Percentiles rank a stretch among this genome's conserved stretches.
phyloP scores from a whole-genome alignment of 2,888 invertebrate species.

The Melanargia galathea region DNA sequence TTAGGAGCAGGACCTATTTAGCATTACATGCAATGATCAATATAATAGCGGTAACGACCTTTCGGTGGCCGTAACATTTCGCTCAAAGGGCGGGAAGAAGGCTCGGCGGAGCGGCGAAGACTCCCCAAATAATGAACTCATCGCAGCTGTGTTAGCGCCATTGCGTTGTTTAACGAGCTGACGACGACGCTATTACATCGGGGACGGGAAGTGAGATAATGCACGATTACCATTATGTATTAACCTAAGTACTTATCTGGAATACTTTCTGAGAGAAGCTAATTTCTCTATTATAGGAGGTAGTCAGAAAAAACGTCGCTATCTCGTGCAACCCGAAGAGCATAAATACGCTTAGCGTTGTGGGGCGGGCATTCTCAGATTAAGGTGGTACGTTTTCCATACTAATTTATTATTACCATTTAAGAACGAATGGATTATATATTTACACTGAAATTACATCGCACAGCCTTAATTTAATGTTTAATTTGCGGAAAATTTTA shows the following conservation, averaged over 20 bases:
- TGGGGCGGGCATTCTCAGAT: too few species aligned
- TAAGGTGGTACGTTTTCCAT: too few species aligned
- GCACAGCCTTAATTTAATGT: too few species aligned
- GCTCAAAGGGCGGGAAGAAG: conserved; percentile 30
- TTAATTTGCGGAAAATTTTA: too few species aligned
- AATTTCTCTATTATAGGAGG: too few species aligned
- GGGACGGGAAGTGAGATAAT: conserved; percentile 11
- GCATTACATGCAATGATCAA: conserved; percentile 16
- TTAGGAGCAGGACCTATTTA: too few species aligned
- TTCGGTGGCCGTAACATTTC: conserved; percentile 34
- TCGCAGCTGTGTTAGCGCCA: conserved; percentile 48
- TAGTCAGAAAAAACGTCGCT: too few species aligned
- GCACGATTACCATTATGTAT: conserved; percentile 2
- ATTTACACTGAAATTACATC: too few species aligned
- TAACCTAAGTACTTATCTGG: neutral
- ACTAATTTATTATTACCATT: too few species aligned
- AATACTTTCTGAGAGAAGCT: neutral
- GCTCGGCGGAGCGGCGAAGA: neutral
- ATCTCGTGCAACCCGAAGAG: too few species aligned
- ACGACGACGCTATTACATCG: conserved; percentile 17
- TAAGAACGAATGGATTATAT: too few species aligned
- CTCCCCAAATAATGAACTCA: conserved; percentile 31
- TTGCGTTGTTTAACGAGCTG: conserved; percentile 42
- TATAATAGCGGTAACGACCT: conserved; percentile 38
- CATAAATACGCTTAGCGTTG: too few species aligned